Evolutionary conservation across 53 echinoderm and acorn worm species (phyloP).

Genomic region (Antedon mediterranea): DNA sequence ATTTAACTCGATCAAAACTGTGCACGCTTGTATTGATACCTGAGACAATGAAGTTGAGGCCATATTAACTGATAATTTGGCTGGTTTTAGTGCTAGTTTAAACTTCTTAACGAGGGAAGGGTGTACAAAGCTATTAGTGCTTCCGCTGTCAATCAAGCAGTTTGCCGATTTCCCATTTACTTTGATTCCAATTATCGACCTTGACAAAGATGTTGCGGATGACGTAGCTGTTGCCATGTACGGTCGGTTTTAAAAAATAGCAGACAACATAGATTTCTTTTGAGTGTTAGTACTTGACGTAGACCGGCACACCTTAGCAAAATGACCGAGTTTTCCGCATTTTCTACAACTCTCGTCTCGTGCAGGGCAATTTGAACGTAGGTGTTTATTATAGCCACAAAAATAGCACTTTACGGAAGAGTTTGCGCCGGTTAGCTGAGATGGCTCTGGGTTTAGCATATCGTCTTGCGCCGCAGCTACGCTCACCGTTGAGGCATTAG

Average conservation of each 20-base stretch:
- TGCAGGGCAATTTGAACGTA: not conserved
- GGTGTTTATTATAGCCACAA: not conserved
- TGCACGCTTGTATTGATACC: conserved; percentile 1
- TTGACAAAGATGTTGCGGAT: not conserved
- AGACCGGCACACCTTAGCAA: too few species aligned
- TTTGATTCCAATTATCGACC: conserved; percentile 14
- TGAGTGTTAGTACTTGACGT: too few species aligned
- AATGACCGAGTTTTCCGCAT: too few species aligned
- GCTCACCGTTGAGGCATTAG: not conserved
- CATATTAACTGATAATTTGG: conserved; percentile 9
- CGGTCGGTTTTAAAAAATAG: conserved; percentile 9
- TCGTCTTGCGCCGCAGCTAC: not conserved
- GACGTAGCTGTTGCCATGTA: conserved; percentile 6
- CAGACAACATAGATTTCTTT: not conserved
- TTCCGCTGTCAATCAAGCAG: conserved; percentile 15
- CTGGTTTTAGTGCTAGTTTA: not conserved
- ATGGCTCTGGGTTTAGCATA: not conserved
- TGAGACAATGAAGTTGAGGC: conserved; percentile 9
- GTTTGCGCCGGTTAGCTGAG: not conserved
- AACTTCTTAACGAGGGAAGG: conserved; percentile 12
- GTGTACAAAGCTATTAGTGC: conserved; percentile 14
- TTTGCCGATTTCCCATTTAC: conserved; percentile 5
- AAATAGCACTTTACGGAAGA: not conserved
- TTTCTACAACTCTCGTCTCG: not conserved
- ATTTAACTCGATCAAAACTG: conserved; percentile 5